Evolutionary conservation across 2,888 invertebrate species (phyloP).

Genomic region (Nebria brevicollis): DNA sequence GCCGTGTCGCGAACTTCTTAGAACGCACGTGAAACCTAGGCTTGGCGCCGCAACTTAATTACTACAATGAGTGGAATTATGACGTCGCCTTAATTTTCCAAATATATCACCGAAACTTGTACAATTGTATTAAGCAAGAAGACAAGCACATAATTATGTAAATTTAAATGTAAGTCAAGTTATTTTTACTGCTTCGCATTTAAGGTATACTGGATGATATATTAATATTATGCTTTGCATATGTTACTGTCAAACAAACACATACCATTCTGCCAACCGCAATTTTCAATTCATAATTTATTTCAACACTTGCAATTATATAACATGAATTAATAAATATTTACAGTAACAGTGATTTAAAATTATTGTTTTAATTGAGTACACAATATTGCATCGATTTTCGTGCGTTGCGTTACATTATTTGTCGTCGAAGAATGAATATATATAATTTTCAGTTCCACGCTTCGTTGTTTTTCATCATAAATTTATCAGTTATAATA

Average conservation of each 20-base stretch:
- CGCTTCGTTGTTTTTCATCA: no score
- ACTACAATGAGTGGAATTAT: constrained; percentile 32
- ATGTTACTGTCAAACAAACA: neutral
- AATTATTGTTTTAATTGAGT: neutral
- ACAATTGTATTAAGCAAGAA: constrained; percentile 21
- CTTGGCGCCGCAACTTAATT: constrained; percentile 15
- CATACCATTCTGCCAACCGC: neutral
- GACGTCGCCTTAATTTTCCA: constrained; percentile 19
- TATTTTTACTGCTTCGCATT: constrained; percentile 10
- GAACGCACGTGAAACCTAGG: neutral
- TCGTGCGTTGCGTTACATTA: no score
- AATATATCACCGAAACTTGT: constrained; percentile 22
- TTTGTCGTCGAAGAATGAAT: no score
- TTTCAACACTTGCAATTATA: neutral
- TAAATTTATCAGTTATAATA: no score
- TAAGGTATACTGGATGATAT: neutral
- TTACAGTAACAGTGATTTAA: neutral
- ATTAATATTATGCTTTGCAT: neutral
- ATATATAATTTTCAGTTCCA: no score
- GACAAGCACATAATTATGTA: constrained; percentile 24
- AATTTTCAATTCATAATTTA: neutral
- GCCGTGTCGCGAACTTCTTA: neutral
- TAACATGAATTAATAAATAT: neutral
- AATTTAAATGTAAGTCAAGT: constrained; percentile 19
- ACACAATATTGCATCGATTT: neutral